phyloP scores from a whole-genome alignment of 23 tunicate genomes.

The Phallusia fumigata region DNA sequence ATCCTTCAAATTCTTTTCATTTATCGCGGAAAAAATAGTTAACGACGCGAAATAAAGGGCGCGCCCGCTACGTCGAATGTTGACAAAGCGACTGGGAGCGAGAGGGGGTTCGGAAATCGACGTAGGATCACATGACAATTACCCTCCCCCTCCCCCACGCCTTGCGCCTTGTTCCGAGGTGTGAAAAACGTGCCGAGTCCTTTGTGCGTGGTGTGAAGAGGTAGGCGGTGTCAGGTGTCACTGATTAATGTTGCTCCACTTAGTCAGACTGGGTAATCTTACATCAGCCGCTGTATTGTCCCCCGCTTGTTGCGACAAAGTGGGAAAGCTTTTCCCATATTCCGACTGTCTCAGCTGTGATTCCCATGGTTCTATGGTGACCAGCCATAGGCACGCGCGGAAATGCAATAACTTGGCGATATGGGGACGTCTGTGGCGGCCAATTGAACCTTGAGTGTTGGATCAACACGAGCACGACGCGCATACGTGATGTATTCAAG shows the following conservation, averaged over 20 bases:
- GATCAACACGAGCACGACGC: not conserved
- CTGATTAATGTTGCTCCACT: constrained; percentile 6
- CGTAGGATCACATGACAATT: not conserved
- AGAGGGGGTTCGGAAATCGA: not conserved
- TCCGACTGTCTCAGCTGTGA: not conserved
- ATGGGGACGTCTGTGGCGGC: not conserved
- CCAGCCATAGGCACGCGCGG: not conserved
- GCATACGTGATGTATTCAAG: not conserved
- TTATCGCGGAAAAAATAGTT: not conserved
- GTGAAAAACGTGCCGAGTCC: not conserved
- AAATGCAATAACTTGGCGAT: not conserved
- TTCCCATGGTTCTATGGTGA: constrained; percentile 6
- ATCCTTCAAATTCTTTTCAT: not conserved
- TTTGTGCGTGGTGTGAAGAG: not conserved
- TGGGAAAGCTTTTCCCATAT: constrained; percentile 5
- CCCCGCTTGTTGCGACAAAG: not conserved
- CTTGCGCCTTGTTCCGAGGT: not conserved
- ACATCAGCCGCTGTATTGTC: not conserved
- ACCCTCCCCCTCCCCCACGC: not conserved
- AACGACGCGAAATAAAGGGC: not conserved
- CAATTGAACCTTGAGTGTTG: not conserved
- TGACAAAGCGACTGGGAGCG: not conserved
- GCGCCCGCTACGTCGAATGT: not conserved
- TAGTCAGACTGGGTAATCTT: constrained; percentile 2
- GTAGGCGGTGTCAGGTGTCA: not conserved